Base-by-base conservation (phyloP, 2,797 vertebrate species). In the Eidolon dupreanum region DNA sequence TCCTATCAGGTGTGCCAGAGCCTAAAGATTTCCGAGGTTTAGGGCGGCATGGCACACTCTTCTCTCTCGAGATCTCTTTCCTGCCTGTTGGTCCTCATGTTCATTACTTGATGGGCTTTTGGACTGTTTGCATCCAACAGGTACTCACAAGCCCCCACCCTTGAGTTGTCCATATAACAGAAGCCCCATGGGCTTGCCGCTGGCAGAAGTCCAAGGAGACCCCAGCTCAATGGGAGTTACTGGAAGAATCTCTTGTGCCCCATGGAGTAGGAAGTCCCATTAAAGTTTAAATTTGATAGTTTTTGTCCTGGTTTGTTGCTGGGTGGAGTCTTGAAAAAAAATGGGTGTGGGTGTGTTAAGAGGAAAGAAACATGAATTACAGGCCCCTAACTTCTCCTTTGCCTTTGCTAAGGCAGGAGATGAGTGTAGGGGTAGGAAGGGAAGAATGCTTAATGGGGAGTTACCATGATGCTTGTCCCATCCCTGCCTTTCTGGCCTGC, bases 291-390 rank as follows among this genome's bases (percentile, higher is more conserved):
- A 94, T 94, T 68, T 96, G 93, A 81, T 66, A 81, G 49, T 65
- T 90, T 94, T 93, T 92, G 85, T 49, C 63, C 94, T 38, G 81
- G 46, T 94, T 71, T 84, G 22, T 90, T 90, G 31, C 51, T 84
- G 86, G 95, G 94, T 2, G 43, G 61, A 65, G 82, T 74, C 79
- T 81, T 82, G 74, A 89, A 65, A 87, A 84, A 55, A 65, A 87
- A 41, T 16, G 66, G 68, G 85, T 74, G 96, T 93, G 96, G 77
- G 51, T 61, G 87, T 93, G 26, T 94, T 81, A 77, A 92, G 51
- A 73, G 77, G 78, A 95, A 92, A 96, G 81, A 92, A 49, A 49
- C 36, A 79, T 97, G 93, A 96, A 74, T 90, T 90, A 78, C 51
- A 33, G 82, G 43, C 41, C 41, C 46, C 61, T 61, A 5, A 75